These are phyloP conservation scores for Drosophila kuntzei DNA, from an alignment of 2,888 invertebrate genomes.

Conservation along the genomic window DNA sequence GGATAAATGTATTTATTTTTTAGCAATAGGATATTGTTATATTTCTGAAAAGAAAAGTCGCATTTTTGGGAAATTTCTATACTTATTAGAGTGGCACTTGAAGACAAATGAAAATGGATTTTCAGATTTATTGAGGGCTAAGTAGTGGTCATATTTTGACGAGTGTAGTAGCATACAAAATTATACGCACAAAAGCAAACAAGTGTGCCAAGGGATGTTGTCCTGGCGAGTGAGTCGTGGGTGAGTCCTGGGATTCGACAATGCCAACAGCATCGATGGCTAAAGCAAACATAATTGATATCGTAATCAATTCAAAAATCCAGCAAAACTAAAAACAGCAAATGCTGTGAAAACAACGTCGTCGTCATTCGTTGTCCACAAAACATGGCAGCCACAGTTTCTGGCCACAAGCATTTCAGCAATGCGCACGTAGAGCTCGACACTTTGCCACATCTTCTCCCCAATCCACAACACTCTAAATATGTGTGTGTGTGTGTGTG, in stretches of 20 bases:
- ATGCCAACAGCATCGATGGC: constrained; percentile 64
- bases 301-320: constrained; percentile 84
- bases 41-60: too few species aligned
- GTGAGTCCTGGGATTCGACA: constrained; percentile 24
- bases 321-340: constrained; percentile 79
- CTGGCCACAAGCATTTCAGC: constrained; percentile 72
- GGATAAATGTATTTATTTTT: too few species aligned
- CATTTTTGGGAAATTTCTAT: too few species aligned
- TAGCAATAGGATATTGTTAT: too few species aligned
- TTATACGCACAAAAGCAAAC: constrained; percentile 78
- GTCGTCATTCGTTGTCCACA: constrained; percentile 40
- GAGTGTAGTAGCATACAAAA: constrained; percentile 47
- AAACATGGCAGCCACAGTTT: constrained; percentile 52
- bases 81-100: too few species aligned
- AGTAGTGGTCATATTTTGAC: not conserved
- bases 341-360: constrained; percentile 72
- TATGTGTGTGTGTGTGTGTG: constrained; percentile 35
- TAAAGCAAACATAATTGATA: constrained; percentile 83
- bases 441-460: constrained; percentile 44
- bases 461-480: constrained; percentile 12
- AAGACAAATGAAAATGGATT: not conserved
- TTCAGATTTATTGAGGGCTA: not conserved
- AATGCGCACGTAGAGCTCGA: constrained; percentile 59
- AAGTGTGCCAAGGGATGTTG: constrained; percentile 50
- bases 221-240: constrained; percentile 2